Evolutionary conservation across 2,113 vertebrate species (phyloP), one percentile per base, ranked within the genome.

Genomic region (Dipodomys ordii): DNA sequence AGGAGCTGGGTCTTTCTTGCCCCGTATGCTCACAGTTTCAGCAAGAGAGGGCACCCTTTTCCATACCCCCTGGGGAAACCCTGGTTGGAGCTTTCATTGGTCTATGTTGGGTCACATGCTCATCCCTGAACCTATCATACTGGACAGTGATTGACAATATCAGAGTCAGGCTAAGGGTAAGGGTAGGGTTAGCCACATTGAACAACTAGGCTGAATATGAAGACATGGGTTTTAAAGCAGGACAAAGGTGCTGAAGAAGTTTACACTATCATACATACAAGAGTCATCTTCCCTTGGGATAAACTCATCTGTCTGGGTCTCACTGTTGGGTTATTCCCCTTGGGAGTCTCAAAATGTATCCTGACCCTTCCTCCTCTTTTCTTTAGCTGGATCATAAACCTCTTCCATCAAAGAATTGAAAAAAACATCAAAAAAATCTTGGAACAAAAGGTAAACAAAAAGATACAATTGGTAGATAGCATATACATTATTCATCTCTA

Each of bases 381-480:
- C 57, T 90, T 53, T 32, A 95, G 94, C 49, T 87, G 93, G 88
- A 49, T 95, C 60, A 73, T 90, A 64, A 95, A 90, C 62, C 39
- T 95, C 83, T 92, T 94, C 68, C 90, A 22, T 32, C 12, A 78
- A 84, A 95, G 3, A 80, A 90, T 91, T 53, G 83, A 87, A 91
- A 83, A 74, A 9, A 71, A 4, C 1, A 23, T 95, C 46, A 93
- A 93, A 89, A 53, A 19, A 3, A 20, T 35, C 71, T 64, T 94
- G 60, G 27, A 89, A 35, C 6, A 92, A 69, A 82, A 95, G 91
- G 94, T 96, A 94, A 89, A 82, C 23, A 53, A 53, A 74, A 73
- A 19, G 57, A 91, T 67, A 39, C 53, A 44, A 57, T 46, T 81
- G 32, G 57, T 49, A 44, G 35, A 19, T 18, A 39, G 12, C 4